A percentile compares a stretch with the other conserved stretches of the same genome.
Conservation (phyloP, 2,113 vertebrate species). For the Oreochromis aureus region DNA sequence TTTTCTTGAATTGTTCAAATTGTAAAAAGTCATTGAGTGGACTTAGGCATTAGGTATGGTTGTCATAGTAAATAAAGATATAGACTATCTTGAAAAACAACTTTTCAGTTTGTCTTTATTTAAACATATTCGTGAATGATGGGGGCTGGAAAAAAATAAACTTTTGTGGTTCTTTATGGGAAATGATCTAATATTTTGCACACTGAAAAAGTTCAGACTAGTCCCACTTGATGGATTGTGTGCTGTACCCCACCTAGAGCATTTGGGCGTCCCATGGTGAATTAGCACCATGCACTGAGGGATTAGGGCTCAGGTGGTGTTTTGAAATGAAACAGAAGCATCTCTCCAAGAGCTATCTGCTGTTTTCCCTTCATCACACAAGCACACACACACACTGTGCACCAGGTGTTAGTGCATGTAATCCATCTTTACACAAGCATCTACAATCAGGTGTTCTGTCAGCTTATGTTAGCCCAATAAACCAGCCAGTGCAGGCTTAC, state of each 20-base stretch:
- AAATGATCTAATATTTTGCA: not conserved
- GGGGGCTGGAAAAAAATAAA: not conserved
- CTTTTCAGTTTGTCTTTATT: not conserved
- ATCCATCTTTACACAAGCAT: slow-evolving; percentile 59
- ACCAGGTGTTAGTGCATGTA: slow-evolving; percentile 59
- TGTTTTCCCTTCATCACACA: not conserved
- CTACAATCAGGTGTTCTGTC: slow-evolving; percentile 66
- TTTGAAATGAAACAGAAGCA: slow-evolving; percentile 55
- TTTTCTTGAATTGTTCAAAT: slow-evolving; percentile 63
- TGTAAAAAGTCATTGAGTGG: slow-evolving; percentile 67
- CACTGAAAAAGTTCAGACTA: not conserved
- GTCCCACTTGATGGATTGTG: not conserved
- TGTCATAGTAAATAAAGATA: slow-evolving; percentile 72
- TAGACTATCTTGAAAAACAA: slow-evolving; percentile 23
- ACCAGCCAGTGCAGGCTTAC: slow-evolving; percentile 21
- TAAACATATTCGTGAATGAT: not conserved
- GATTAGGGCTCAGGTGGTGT: slow-evolving; percentile 59
- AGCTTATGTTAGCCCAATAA: slow-evolving; percentile 55
- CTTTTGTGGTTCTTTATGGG: not conserved
- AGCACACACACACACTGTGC: not conserved
- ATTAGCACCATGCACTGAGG: slow-evolving; percentile 20
- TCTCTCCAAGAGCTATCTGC: slow-evolving; percentile 35
- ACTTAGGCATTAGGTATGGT: slow-evolving; percentile 69
- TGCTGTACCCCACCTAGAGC: not conserved
- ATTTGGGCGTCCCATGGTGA: slow-evolving; percentile 15